phyloP scores from a whole-genome alignment of 2,113 vertebrate species.

The Montifringilla adamsi region DNA sequence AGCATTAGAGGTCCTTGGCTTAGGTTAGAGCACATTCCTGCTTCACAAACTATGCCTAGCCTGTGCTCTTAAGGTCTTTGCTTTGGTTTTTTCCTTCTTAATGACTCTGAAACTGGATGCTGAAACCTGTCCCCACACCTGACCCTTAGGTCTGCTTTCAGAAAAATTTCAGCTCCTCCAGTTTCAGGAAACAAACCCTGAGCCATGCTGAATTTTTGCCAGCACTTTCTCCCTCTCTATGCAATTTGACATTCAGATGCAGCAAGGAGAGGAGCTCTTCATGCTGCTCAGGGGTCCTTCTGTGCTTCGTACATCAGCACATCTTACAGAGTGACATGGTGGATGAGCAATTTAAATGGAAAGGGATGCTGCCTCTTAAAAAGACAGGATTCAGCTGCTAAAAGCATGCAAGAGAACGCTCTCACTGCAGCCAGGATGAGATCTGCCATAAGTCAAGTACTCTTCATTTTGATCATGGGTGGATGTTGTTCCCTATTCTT shows the following conservation, averaged over 20 bases:
- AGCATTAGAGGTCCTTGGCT: background rate
- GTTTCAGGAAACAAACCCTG: background rate
- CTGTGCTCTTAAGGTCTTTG: background rate
- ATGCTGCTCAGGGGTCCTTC: constrained; percentile 21
- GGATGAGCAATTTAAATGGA: constrained; percentile 25
- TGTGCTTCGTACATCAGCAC: constrained; percentile 1
- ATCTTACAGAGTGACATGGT: background rate
- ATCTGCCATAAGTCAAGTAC: constrained; percentile 17
- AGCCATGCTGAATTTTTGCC: background rate
- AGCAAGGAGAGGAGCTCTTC: background rate
- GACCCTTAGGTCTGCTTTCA: background rate
- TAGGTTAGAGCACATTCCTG: background rate
- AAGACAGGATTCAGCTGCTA: constrained; percentile 4
- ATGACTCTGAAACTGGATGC: rapidly evolving
- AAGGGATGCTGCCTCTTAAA: background rate
- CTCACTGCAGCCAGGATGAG: background rate
- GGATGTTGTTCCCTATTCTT: background rate
- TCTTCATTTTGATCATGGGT: constrained; percentile 6
- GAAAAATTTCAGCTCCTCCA: background rate
- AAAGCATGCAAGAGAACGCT: background rate
- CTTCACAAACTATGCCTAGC: rapidly evolving
- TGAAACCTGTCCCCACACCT: background rate
- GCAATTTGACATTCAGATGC: constrained; percentile 1
- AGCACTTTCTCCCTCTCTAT: background rate
- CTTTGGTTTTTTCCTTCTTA: background rate